A percentile compares a stretch with the other conserved stretches of the same genome.
Conservation (phyloP, 2,113 vertebrate genomes). For the Garra rufa region DNA sequence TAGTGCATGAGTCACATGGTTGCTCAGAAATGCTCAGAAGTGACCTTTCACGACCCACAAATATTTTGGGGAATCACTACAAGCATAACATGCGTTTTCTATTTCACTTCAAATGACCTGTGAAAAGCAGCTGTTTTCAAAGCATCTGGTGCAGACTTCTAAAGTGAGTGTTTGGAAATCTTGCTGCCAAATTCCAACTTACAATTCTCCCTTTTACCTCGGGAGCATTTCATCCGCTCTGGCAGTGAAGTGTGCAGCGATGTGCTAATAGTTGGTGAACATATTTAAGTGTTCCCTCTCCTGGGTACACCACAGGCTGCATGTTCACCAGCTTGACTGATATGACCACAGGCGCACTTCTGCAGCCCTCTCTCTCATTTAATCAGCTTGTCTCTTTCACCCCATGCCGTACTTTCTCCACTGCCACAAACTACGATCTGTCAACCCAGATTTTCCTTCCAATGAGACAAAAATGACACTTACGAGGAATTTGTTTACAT, state of each 20-base stretch:
- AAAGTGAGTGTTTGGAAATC: conserved; percentile 19
- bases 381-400: conserved; percentile 40
- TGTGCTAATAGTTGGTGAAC: conserved; percentile 56
- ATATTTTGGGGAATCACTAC: neutral
- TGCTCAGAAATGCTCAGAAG: neutral
- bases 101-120: neutral
- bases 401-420: conserved; percentile 11
- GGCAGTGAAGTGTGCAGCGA: conserved; percentile 47
- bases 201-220: conserved; percentile 23
- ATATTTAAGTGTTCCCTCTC: conserved; percentile 52
- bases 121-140: neutral
- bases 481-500: conserved; percentile 56
- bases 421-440: conserved; percentile 47
- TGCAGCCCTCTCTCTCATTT: conserved; percentile 27
- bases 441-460: conserved; percentile 61
- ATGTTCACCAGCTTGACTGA: conserved; percentile 44
- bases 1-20: neutral
- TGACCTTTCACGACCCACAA: neutral
- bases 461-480: conserved; percentile 56
- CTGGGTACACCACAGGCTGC: conserved; percentile 44
- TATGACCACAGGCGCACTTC: conserved; percentile 40
- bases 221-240: neutral
- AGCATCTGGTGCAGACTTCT: neutral
- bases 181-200: neutral
- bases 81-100: neutral